These are phyloP conservation scores for Tolypeutes matacus DNA, from an alignment of 2,797 vertebrate genomes.

Conservation along the genomic window DNA sequence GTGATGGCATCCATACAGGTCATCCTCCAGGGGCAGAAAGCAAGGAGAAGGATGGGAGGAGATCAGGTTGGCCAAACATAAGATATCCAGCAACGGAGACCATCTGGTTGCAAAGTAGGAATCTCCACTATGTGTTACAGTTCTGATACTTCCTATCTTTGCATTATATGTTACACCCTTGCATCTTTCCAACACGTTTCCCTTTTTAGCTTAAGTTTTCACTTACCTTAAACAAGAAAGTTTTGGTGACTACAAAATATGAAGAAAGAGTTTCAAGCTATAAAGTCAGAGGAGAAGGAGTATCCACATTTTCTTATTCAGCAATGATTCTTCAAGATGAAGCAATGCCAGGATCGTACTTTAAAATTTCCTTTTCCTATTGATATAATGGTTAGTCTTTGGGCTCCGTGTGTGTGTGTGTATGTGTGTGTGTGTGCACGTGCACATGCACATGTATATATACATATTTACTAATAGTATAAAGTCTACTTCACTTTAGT, in stretches of 20 bases:
- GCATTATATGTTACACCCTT: background rate
- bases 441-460: too few relatives aligned
- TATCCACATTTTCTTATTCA: background rate
- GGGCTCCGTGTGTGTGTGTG: background rate
- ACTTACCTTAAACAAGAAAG: background rate
- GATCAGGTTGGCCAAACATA: background rate
- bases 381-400: background rate
- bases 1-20: background rate
- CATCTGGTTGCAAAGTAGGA: too few relatives aligned
- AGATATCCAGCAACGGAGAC: too few relatives aligned
- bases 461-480: too few relatives aligned
- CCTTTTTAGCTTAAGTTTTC: background rate
- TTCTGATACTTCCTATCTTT: background rate
- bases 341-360: background rate
- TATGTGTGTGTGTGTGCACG: too few relatives aligned
- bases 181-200: background rate
- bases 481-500: too few relatives aligned
- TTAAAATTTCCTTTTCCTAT: background rate
- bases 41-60: background rate
- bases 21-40: background rate
- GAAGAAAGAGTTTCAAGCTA: background rate
- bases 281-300: background rate
- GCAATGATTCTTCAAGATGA: background rate
- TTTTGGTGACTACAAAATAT: background rate
- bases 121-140: accelerated